phyloP scores from a whole-genome alignment of 1,140 invertebrate genomes.

The Hyles vespertilio region DNA sequence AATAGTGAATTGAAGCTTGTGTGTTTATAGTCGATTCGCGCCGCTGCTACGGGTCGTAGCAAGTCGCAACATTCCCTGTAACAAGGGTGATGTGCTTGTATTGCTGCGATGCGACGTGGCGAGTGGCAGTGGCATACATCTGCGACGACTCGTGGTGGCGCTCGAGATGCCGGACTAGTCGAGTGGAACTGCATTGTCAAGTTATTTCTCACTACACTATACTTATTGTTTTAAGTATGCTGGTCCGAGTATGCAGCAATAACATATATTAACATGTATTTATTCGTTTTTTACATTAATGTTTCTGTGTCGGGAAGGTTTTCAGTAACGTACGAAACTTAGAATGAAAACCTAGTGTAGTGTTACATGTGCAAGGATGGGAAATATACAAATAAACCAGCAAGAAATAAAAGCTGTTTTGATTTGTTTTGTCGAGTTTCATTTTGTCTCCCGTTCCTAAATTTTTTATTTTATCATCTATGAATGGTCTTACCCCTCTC shows the following conservation, averaged over 20 bases:
- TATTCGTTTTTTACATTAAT: slow-evolving; percentile 28
- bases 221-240: slow-evolving; percentile 17
- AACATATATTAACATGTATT: slow-evolving; percentile 31
- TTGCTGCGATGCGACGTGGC: too few relatives aligned
- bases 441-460: slow-evolving; percentile 17
- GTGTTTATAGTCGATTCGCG: slow-evolving; percentile 9
- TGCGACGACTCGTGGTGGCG: slow-evolving; percentile 21
- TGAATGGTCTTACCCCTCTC: too few relatives aligned
- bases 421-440: slow-evolving; percentile 62
- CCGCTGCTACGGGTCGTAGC: slow-evolving; percentile 20
- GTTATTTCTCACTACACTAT: slow-evolving; percentile 19
- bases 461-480: neutral
- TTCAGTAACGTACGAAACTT: slow-evolving; percentile 37
- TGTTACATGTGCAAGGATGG: slow-evolving; percentile 58
- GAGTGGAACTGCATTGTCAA: slow-evolving; percentile 14
- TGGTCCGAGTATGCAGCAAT: slow-evolving; percentile 23
- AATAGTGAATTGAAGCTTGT: slow-evolving; percentile 27
- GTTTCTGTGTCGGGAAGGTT: slow-evolving; percentile 30
- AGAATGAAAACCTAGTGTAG: slow-evolving; percentile 50
- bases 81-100: slow-evolving; percentile 6
- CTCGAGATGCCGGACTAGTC: slow-evolving; percentile 19
- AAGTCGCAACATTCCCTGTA: slow-evolving; percentile 15
- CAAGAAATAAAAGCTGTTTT: slow-evolving; percentile 70
- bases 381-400: slow-evolving; percentile 58
- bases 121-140: too few relatives aligned